A percentile compares a stretch with the other conserved stretches of the same genome.
Evolutionary conservation across 2,113 vertebrate genomes (phyloP).

Genomic region (Eclectus roratus): DNA sequence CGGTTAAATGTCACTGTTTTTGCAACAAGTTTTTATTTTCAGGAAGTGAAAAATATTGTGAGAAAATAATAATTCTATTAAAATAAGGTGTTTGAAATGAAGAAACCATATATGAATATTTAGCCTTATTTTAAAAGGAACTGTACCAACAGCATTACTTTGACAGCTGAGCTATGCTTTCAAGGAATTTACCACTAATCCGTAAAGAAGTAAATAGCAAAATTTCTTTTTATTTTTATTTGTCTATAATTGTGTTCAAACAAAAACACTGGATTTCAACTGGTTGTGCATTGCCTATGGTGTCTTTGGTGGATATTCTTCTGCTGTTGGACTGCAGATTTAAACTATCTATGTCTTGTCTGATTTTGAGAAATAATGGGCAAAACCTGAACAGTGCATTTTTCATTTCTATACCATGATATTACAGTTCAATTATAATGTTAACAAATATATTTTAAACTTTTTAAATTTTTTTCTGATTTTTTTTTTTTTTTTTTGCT

Average conservation of each 20-base stretch:
- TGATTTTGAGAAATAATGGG: neutral
- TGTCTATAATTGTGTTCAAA: neutral
- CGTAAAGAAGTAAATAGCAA: neutral
- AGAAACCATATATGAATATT: neutral
- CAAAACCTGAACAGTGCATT: neutral
- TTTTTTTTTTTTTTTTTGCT: neutral
- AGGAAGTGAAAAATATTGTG: neutral
- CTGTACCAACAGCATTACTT: neutral
- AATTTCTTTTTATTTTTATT: neutral
- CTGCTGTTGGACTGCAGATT: neutral
- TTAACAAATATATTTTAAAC: neutral
- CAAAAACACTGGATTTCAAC: neutral
- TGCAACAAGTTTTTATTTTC: neutral
- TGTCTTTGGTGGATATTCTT: neutral
- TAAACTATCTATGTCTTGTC: neutral
- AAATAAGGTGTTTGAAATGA: neutral
- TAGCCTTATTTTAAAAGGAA: neutral
- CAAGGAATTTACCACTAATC: neutral
- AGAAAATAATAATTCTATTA: neutral
- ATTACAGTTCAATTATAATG: neutral
- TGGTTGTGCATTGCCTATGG: neutral
- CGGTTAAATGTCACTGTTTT: neutral
- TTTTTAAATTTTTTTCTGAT: no score
- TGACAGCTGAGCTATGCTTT: neutral
- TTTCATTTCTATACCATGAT: neutral